phyloP scores from a whole-genome alignment of 2,888 invertebrate genomes.

The Pimpla rufipes region DNA sequence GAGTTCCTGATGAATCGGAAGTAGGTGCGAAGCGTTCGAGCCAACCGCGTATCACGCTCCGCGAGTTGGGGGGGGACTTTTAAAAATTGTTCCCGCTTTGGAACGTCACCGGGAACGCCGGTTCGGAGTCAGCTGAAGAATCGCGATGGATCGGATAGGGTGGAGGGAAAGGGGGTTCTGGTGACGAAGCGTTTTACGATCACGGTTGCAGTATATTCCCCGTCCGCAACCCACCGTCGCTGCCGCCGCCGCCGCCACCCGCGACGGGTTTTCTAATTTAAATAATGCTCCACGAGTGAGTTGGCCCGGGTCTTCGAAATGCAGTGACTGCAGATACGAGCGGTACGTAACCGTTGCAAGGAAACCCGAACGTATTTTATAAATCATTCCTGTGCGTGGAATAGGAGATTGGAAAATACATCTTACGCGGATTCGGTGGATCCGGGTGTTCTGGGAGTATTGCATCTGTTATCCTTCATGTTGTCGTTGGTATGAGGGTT shows the following conservation, averaged over 20 bases:
- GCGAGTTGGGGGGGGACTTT: not conserved
- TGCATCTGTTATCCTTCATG: not conserved
- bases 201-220: not conserved
- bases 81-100: not conserved
- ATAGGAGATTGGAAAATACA: conserved; percentile 13
- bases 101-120: not conserved
- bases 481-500: too few relatives aligned
- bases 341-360: not conserved
- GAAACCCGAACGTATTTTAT: conserved; percentile 28
- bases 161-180: conserved; percentile 1
- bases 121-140: conserved; percentile 14
- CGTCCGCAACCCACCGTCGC: not conserved
- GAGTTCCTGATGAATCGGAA: conserved; percentile 32
- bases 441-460: not conserved
- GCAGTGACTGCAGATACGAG: conserved; percentile 31
- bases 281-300: conserved; percentile 44
- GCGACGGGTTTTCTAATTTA: conserved; percentile 42
- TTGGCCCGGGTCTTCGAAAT: conserved; percentile 12
- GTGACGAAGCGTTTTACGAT: conserved; percentile 55
- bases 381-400: conserved; percentile 16
- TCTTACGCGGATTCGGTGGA: conserved; percentile 6
- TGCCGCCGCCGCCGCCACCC: not conserved
- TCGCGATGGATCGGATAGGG: not conserved
- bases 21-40: conserved; percentile 28
- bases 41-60: not conserved